A percentile compares a stretch with the other conserved stretches of the same genome.
These are phyloP conservation scores for Diarsia rubi DNA, from an alignment of 2,888 invertebrate species.

Conservation along the genomic window DNA sequence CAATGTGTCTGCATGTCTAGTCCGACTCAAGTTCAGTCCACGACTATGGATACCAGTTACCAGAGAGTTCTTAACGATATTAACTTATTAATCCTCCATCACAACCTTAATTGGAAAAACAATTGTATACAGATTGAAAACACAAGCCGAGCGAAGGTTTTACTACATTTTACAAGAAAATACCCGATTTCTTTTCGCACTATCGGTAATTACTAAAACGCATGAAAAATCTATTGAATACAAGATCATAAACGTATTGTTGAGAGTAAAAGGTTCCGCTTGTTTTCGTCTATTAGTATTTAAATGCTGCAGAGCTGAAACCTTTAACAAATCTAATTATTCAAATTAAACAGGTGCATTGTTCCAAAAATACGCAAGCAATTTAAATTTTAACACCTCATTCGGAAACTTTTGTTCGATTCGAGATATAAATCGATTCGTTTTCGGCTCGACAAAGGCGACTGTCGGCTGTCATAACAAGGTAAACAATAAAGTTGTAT, in stretches of 20 bases:
- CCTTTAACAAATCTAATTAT: conserved; percentile 53
- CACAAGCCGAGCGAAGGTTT: conserved; percentile 45
- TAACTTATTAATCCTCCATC: conserved; percentile 51
- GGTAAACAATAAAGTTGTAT: conserved; percentile 81
- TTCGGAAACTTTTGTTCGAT: conserved; percentile 34
- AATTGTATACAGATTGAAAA: conserved; percentile 64
- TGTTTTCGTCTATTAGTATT: conserved; percentile 56
- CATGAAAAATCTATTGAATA: conserved; percentile 51
- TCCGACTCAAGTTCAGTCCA: too few species aligned
- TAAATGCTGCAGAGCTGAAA: conserved; percentile 50
- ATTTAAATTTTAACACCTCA: conserved; percentile 56
- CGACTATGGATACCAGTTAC: too few species aligned
- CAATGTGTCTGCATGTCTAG: too few species aligned
- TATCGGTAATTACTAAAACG: conserved; percentile 52
- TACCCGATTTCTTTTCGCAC: conserved; percentile 49
- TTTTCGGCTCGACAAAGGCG: conserved; percentile 65
- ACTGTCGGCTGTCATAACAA: conserved; percentile 77
- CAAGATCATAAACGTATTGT: conserved; percentile 46
- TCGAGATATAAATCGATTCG: conserved; percentile 56
- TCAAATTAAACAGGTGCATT: conserved; percentile 51
- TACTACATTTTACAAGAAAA: conserved; percentile 53
- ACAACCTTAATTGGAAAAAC: conserved; percentile 57
- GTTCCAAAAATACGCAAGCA: conserved; percentile 30
- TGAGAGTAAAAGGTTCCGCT: conserved; percentile 42
- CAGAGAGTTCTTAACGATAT: conserved; percentile 21